A percentile compares a stretch with the other conserved stretches of the same genome.
Evolutionary conservation across 2,113 vertebrate species (phyloP).

Genomic region (Marmota flaviventris): DNA sequence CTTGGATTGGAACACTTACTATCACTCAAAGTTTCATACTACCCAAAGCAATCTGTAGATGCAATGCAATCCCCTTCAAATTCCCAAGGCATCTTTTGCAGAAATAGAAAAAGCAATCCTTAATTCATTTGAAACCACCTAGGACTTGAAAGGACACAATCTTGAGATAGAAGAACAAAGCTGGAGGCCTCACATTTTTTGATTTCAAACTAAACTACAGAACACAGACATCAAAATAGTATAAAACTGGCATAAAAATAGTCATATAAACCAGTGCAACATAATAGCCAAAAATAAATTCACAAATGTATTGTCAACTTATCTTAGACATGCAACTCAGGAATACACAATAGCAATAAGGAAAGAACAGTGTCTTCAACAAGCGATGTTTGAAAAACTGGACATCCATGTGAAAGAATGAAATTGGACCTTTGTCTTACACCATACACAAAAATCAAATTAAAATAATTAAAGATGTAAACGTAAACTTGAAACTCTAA

Average conservation of each 20-base stretch:
- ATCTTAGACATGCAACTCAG: not conserved
- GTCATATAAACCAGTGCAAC: not conserved
- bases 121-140: not conserved
- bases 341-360: not conserved
- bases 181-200: not conserved
- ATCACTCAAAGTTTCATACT: not conserved
- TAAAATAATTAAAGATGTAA: not conserved
- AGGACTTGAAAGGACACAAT: not conserved
- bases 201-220: conserved; percentile 5
- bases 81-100: not conserved
- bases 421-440: not conserved
- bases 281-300: not conserved
- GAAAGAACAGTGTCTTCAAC: not conserved
- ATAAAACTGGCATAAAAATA: not conserved
- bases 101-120: not conserved
- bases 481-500: not conserved
- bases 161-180: not conserved
- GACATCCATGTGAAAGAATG: not conserved
- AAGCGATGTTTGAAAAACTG: not conserved
- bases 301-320: not conserved
- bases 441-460: not conserved
- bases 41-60: not conserved
- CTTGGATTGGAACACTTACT: not conserved
- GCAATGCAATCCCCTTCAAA: not conserved
- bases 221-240: not conserved